Evolutionary conservation across 2,797 vertebrate species (phyloP), one percentile per base, ranked within the genome.

Genomic region (Brachyrhaphis roseni): DNA sequence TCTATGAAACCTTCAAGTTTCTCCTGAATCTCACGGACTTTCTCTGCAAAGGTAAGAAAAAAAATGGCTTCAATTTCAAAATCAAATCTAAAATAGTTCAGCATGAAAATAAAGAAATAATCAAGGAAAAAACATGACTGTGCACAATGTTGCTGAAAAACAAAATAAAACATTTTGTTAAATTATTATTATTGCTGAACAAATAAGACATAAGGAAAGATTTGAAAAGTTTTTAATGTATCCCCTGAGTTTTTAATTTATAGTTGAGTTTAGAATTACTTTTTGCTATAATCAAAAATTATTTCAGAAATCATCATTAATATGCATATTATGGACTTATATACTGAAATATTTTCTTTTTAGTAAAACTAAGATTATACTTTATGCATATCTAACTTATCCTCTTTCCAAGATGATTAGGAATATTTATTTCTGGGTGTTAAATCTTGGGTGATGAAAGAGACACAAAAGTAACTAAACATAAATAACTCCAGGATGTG

Each of bases 1-100:
- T 99, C 98, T 84, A 99, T 99, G 94, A 99, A 99, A 84, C 96
- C 97, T 97, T 99, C 98, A 94, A 99, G 98, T 95, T 99, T 99
- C 94, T 99, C 98, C 94, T 99, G 98, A 92, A 99, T 99, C 96
- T 99, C 98, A 74, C 98, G 97, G 76, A 99, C 98, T 96, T 98
- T 99, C 94, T 99, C 98, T 99, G 92, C 74, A 92, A 78, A 86
- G 45, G 86, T 1, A 1, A 72, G 31, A 36, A 72, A 4, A 55
- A 15, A 15, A 41, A 66, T 66, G 10, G 10, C 39, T 13, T 70
- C 2, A 41, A 41, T 41, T 43, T 70, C 39, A n/a, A 43, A n/a
- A n/a, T 16, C 15, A 75, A 39, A 57, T n/a, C 8, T 15, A 51
- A 41, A 45, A 45, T 18, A 45, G 28, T 62, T 62, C 2, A 16